Evolutionary conservation across 2,113 vertebrate genomes (phyloP).

Genomic region (Eretmochelys imbricata): DNA sequence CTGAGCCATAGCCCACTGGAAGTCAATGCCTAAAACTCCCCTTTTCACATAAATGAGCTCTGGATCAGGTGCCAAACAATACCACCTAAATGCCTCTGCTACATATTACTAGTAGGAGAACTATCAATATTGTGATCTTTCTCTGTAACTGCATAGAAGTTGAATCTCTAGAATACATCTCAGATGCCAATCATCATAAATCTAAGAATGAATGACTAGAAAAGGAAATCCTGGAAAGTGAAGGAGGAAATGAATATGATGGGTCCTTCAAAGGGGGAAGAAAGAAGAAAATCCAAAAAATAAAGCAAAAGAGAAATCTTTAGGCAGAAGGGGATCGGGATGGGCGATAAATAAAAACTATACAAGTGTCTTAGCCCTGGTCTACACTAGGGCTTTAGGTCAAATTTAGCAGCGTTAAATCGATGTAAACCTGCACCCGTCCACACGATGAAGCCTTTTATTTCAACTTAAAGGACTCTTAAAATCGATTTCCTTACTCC

Average conservation of each 20-base stretch:
- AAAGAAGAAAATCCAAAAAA: conserved; percentile 10
- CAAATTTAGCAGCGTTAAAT: no score
- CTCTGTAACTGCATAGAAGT: neutral
- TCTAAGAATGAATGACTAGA: neutral
- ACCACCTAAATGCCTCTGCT: neutral
- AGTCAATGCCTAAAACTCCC: neutral
- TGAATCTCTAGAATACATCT: neutral
- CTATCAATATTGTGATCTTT: neutral
- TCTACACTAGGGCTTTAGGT: no score
- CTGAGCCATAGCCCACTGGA: neutral
- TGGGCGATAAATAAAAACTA: neutral
- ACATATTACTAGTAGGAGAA: neutral
- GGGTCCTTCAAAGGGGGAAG: neutral
- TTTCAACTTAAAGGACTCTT: no score
- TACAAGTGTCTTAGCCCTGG: neutral
- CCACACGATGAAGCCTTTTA: no score
- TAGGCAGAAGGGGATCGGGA: neutral
- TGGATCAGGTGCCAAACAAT: neutral
- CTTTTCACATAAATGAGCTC: neutral
- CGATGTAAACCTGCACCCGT: no score
- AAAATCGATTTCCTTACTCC: no score
- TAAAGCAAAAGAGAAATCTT: neutral
- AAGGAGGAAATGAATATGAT: neutral
- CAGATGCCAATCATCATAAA: conserved; percentile 7
- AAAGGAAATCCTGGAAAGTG: neutral